Evolutionary conservation across 2,797 vertebrate genomes (phyloP).

Genomic region (Acanthornis magna): DNA sequence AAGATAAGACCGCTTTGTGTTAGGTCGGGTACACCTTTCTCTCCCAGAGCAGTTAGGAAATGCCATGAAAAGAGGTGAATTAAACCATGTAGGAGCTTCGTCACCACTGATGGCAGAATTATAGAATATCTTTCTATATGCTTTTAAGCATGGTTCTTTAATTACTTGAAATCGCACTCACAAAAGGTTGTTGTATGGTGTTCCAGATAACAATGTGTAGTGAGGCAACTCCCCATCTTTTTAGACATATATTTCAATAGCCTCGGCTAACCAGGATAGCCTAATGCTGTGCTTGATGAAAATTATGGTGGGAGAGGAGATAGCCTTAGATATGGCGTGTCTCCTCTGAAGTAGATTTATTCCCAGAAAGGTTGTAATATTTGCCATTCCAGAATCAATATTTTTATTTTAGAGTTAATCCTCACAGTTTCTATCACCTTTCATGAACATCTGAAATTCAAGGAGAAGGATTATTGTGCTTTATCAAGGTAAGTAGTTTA

Average conservation of each 20-base stretch:
- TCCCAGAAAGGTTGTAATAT: background rate
- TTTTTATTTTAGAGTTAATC: background rate
- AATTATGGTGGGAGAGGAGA: background rate
- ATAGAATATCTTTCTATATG: background rate
- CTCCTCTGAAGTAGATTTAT: background rate
- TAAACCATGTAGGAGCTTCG: background rate
- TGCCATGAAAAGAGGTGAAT: background rate
- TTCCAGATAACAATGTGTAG: background rate
- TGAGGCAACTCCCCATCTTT: background rate
- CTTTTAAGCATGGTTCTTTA: background rate
- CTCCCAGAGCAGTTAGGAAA: background rate
- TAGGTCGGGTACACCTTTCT: background rate
- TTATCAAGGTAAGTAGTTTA: background rate
- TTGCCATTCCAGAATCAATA: background rate
- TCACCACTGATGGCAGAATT: background rate
- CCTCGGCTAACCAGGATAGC: background rate
- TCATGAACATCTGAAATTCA: background rate
- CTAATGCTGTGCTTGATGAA: background rate
- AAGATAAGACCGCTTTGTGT: rapidly evolving
- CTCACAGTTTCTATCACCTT: background rate
- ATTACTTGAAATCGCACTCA: background rate
- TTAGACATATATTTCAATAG: background rate
- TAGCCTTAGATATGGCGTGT: background rate
- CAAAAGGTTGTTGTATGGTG: background rate
- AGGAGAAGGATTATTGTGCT: background rate